Evolutionary conservation across 2,113 vertebrate species (phyloP).

Genomic region (Taurulus bubalis): DNA sequence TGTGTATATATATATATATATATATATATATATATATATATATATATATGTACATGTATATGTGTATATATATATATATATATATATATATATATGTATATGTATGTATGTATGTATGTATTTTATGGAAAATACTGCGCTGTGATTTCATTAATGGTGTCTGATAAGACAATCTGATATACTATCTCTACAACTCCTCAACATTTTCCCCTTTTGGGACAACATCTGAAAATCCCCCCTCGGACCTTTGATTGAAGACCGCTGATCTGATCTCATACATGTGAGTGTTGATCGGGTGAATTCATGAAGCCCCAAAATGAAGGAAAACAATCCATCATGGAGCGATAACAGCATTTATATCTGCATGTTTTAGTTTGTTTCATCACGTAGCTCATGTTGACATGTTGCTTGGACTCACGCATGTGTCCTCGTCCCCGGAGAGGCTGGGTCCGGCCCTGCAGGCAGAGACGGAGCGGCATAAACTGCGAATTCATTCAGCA

Average conservation of each 20-base stretch:
- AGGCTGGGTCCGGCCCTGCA: not conserved
- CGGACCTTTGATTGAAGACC: too few species aligned
- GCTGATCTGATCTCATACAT: too few species aligned
- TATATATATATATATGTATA: too few species aligned
- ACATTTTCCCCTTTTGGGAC: too few species aligned
- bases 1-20: too few species aligned
- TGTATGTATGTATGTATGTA: too few species aligned
- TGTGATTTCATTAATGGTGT: not conserved
- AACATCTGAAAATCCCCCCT: not conserved
- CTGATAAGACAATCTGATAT: too few species aligned
- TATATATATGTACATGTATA: too few species aligned
- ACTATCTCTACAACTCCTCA: too few species aligned
- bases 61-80: too few species aligned
- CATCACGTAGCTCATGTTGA: not conserved
- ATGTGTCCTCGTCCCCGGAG: not conserved
- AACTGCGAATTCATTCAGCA: conserved; percentile 39
- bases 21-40: too few species aligned
- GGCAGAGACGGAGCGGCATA: not conserved
- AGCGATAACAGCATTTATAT: not conserved
- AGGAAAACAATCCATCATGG: not conserved
- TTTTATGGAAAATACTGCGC: not conserved
- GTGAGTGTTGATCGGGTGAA: not conserved
- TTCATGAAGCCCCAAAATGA: not conserved
- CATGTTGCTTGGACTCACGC: not conserved
- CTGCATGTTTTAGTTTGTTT: not conserved